phyloP scores from a whole-genome alignment of 2,888 invertebrate genomes.

The Drosophila infuscata region DNA sequence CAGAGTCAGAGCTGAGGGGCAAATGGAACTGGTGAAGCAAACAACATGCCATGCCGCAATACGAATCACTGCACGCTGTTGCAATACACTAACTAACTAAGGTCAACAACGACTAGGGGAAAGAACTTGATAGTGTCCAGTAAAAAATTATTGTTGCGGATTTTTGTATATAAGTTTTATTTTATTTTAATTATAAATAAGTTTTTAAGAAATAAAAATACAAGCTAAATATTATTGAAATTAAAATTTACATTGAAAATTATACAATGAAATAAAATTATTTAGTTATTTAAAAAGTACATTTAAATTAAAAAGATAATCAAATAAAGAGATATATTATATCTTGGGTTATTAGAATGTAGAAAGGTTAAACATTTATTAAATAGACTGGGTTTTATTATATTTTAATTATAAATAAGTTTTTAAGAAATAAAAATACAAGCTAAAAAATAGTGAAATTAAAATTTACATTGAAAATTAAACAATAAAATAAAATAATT shows the following conservation, averaged over 20 bases:
- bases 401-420: no score
- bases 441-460: no score
- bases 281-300: not conserved
- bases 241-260: not conserved
- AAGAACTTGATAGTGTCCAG: not conserved
- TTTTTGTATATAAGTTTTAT: not conserved
- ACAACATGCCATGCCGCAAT: constrained; percentile 75
- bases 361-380: no score
- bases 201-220: not conserved
- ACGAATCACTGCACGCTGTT: constrained; percentile 68
- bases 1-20: constrained; percentile 41
- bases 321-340: not conserved
- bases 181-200: not conserved
- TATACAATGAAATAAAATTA: not conserved
- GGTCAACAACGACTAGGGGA: not conserved
- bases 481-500: no score
- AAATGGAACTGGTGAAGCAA: constrained; percentile 77
- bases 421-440: no score
- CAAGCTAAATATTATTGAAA: not conserved
- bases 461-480: no score
- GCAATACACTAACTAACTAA: constrained; percentile 30
- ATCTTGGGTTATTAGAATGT: no score
- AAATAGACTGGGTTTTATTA: no score
- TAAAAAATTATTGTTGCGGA: not conserved
- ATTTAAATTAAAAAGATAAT: not conserved